A percentile compares a stretch with the other conserved stretches of the same genome.
Evolutionary conservation across 2,888 invertebrate species (phyloP).

Genomic region (Metacarcinus magister): DNA sequence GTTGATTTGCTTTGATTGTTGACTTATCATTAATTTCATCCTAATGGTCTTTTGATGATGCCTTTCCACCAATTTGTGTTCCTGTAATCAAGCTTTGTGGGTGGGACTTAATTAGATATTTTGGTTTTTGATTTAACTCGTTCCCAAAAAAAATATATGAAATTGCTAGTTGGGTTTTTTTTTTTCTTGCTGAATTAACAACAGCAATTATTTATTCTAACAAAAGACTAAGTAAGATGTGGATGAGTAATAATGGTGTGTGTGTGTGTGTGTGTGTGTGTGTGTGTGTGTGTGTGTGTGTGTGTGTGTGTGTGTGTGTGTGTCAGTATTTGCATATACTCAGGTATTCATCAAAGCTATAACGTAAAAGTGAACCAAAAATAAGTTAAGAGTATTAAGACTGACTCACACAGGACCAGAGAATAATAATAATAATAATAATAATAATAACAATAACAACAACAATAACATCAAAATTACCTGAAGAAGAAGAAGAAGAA

Average conservation of each 20-base stretch:
- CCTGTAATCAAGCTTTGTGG: not conserved
- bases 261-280: constrained; percentile 26
- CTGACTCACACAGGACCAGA: too few relatives aligned
- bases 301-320: constrained; percentile 26
- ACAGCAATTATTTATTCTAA: not conserved
- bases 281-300: constrained; percentile 26
- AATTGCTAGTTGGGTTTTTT: not conserved
- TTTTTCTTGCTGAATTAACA: not conserved
- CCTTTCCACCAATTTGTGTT: not conserved
- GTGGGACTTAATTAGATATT: not conserved
- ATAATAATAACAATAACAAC: too few relatives aligned
- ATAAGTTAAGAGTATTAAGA: too few relatives aligned
- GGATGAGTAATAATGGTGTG: not conserved
- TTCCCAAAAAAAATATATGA: not conserved
- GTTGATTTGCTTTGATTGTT: not conserved
- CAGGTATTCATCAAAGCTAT: too few relatives aligned
- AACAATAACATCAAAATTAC: not conserved
- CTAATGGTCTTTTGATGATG: not conserved
- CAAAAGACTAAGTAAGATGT: not conserved
- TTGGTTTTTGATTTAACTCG: not conserved
- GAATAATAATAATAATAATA: too few relatives aligned
- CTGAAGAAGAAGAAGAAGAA: not conserved
- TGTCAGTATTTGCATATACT: not conserved
- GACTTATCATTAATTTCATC: not conserved
- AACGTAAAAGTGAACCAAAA: too few relatives aligned